Evolutionary conservation across 2,113 vertebrate species (phyloP).

Genomic region (Hydrochoerus hydrochaeris): DNA sequence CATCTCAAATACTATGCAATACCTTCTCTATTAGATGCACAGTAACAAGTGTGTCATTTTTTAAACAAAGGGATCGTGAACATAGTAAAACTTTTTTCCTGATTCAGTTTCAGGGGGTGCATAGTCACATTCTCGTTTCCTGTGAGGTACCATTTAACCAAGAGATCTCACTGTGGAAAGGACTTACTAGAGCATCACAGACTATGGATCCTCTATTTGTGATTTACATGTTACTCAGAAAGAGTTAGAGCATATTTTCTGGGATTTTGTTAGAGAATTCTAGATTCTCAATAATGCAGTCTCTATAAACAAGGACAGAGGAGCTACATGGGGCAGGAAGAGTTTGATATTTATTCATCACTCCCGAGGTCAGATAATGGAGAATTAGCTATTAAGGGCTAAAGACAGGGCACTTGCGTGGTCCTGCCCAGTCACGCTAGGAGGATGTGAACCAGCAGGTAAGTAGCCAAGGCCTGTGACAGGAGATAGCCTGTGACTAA

Average conservation of each 20-base stretch:
- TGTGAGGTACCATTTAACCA: not conserved
- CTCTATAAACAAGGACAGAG: not conserved
- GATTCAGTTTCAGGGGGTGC: not conserved
- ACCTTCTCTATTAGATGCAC: not conserved
- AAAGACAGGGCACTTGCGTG: not conserved
- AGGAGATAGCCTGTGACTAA: not conserved
- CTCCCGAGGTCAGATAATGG: not conserved
- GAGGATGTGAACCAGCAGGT: not conserved
- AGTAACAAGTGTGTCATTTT: not conserved
- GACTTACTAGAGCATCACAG: not conserved
- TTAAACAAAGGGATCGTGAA: not conserved
- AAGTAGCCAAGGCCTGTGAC: not conserved
- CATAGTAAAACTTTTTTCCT: not conserved
- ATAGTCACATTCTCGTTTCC: conserved; percentile 3
- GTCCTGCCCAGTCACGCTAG: not conserved
- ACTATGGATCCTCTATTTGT: not conserved
- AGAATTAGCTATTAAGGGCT: not conserved
- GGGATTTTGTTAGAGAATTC: not conserved
- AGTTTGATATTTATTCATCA: not conserved
- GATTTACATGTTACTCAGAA: not conserved
- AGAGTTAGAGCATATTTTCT: not conserved
- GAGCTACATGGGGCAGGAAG: not conserved
- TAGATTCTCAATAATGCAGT: not conserved
- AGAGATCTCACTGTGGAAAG: not conserved
- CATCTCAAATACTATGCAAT: conserved; percentile 2